Conservation (phyloP, 2,888 invertebrate species). For the Amphipyra berbera region DNA sequence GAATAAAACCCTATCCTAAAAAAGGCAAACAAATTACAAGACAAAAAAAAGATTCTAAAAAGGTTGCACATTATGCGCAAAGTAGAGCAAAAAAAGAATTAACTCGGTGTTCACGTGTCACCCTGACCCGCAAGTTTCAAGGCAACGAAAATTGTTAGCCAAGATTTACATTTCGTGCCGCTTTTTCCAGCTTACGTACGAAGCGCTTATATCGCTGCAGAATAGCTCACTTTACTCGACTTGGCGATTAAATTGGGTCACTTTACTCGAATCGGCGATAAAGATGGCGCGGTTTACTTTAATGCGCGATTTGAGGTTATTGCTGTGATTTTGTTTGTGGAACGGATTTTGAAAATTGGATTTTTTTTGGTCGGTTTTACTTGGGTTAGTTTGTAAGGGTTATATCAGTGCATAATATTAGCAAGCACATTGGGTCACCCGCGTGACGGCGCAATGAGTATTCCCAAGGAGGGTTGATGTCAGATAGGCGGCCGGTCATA, state of each 20-base stretch:
- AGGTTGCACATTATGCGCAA: conserved; percentile 57
- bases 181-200: conserved; percentile 51
- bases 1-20: conserved; percentile 13
- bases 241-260: conserved; percentile 53
- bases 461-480: too few species aligned
- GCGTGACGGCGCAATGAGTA: too few species aligned
- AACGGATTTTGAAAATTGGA: conserved; percentile 18
- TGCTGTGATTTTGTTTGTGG: conserved; percentile 17
- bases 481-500: too few species aligned
- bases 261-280: conserved; percentile 48
- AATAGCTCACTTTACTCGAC: conserved; percentile 50
- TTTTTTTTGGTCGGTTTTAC: conserved; percentile 1
- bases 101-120: conserved; percentile 56
- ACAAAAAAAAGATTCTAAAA: conserved; percentile 49
- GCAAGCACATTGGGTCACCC: too few species aligned
- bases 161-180: conserved; percentile 60
- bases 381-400: not conserved
- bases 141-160: conserved; percentile 68
- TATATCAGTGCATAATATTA: too few species aligned
- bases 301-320: conserved; percentile 26
- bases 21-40: conserved; percentile 14
- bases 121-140: conserved; percentile 76
- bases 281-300: conserved; percentile 28
- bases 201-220: conserved; percentile 40
- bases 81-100: conserved; percentile 59